Conservation (phyloP, 2,113 vertebrate species). For the Cyprichromis sp. region DNA sequence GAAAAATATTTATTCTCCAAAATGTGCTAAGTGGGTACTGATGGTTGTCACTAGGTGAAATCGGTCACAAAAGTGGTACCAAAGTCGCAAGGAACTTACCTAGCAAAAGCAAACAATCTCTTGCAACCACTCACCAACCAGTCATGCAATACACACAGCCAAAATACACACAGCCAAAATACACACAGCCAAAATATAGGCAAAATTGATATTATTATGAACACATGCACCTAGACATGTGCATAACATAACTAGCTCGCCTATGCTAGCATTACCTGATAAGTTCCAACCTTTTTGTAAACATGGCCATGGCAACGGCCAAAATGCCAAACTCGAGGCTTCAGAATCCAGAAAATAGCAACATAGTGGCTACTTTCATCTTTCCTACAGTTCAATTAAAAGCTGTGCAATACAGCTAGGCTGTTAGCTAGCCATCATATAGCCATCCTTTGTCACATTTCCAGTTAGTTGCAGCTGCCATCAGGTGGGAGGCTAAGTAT, state of each 20-base stretch:
- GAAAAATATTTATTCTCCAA: not conserved
- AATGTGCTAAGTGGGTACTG: not conserved
- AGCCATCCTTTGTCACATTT: not conserved
- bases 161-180: not conserved
- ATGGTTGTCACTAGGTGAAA: not conserved
- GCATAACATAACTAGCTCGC: not conserved
- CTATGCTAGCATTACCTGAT: not conserved
- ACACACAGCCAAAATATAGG: not conserved
- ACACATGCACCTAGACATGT: not conserved
- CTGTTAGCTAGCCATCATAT: not conserved
- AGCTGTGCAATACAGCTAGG: not conserved
- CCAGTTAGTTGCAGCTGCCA: not conserved
- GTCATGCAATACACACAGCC: not conserved
- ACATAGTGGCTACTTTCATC: not conserved
- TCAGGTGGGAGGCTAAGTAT: not conserved
- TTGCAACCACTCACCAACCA: not conserved
- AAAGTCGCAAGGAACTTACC: not conserved
- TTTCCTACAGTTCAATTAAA: not conserved
- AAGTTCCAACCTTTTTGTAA: not conserved
- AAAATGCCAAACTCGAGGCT: not conserved
- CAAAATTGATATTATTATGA: not conserved
- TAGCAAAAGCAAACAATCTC: not conserved
- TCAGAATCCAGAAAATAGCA: not conserved
- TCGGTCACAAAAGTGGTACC: not conserved
- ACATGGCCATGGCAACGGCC: rapidly evolving